Base-by-base conservation (phyloP, 2,113 vertebrate genomes). In the Oplegnathus fasciatus region DNA sequence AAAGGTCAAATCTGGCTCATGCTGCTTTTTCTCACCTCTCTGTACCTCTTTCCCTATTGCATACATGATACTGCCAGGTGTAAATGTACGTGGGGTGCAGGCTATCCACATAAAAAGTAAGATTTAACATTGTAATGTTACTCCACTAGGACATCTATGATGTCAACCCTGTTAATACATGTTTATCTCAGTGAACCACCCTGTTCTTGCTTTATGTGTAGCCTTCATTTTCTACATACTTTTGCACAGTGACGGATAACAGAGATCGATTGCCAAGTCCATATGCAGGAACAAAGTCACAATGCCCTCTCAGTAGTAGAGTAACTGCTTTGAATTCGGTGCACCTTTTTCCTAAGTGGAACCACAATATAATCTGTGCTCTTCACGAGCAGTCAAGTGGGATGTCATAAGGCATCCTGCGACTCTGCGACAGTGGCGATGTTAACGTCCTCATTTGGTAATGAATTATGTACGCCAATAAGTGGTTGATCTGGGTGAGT, bases 381-480 rank as follows among this genome's bases (percentile, higher is more conserved):
- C 58, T 71, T 78, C 46, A 80, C 68, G 74, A 88, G 67, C 78
- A 85, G 84, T 89, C 68, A 75, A 84, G 82, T 61, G 14, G 71
- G 69, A 75, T 78, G 82, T 90, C 86, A 68, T 60, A 46, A 71
- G 30, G 55, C 81, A 55, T 83, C 72, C 66, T 54, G 46, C 6
- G 3, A 75, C 15, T 15, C 82, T 3, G 24, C 22, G 11, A 80
- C 66, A 69, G n/a, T 13, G 50, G 20, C 40, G 62, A 34, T 81
- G 76, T 80, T 87, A 78, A 91, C 72, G 84, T 78, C 62, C 57
- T 86, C 67, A 78, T 89, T 83, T 75, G 57, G 28, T 48, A 26
- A 86, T 90, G 79, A 88, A 91, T 93, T 87, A 89, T 93, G 88
- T 82, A 91, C 87, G 61, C 37, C 78, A 8, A 78, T 87, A 89